Percentiles rank a stretch among this genome's conserved stretches.
Conservation (phyloP, 2,888 invertebrate genomes). For the Netelia inedita region DNA sequence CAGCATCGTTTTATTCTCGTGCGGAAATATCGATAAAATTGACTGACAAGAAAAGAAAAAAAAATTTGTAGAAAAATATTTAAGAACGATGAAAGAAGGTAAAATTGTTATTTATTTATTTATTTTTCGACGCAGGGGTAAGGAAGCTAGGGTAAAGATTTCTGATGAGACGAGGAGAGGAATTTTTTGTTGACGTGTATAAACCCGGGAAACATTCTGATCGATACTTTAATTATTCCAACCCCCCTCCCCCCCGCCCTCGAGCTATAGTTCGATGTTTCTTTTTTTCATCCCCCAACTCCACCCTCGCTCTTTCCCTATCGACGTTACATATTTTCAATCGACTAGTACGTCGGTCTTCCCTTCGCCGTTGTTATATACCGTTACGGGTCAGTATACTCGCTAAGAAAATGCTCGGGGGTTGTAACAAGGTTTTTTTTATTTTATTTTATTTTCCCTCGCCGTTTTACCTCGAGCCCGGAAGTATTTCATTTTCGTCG, state of each 20-base stretch:
- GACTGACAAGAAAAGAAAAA: neutral
- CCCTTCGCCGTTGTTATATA: neutral
- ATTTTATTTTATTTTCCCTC: no score
- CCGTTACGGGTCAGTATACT: neutral
- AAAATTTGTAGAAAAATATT: neutral
- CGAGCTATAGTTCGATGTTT: neutral
- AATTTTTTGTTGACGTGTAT: neutral
- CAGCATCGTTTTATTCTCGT: constrained; percentile 8
- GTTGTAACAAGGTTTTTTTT: no score
- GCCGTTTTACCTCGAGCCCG: no score
- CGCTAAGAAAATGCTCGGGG: no score
- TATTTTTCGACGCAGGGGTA: neutral
- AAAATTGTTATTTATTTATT: neutral
- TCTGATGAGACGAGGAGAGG: neutral
- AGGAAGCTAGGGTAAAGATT: neutral
- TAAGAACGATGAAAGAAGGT: neutral
- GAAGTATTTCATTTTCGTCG: no score
- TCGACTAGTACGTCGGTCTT: neutral
- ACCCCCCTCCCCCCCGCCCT: constrained; percentile 6
- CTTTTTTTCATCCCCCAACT: neutral
- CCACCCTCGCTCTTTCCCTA: neutral
- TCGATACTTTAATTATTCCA: constrained; percentile 8
- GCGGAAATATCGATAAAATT: constrained; percentile 21
- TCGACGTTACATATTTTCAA: neutral
- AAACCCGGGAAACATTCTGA: constrained; percentile 1